Conservation (phyloP, 2,797 vertebrate species). For the Melanotaenia maccullochi region DNA sequence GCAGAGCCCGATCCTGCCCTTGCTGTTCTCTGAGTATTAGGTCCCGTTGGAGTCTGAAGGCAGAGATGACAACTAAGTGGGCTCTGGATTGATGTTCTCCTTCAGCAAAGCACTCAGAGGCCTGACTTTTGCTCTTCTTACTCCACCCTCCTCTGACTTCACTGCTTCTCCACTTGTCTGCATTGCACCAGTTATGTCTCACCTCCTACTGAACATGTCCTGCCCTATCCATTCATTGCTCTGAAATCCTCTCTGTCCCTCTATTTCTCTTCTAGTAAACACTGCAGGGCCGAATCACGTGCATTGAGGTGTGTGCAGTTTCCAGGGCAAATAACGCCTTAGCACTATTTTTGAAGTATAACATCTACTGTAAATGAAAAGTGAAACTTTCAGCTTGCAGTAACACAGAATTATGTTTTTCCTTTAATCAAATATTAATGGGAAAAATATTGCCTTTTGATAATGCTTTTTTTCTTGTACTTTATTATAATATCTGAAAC, state of each 20-base stretch:
- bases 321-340: constrained; percentile 40
- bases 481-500: too few species aligned
- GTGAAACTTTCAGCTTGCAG: not conserved
- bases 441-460: too few species aligned
- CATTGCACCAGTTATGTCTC: constrained; percentile 83
- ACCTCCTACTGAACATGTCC: constrained; percentile 73
- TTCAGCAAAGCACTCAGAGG: constrained; percentile 76
- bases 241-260: constrained; percentile 35
- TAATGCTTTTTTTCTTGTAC: too few species aligned
- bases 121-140: constrained; percentile 41
- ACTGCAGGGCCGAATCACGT: constrained; percentile 51
- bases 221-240: constrained; percentile 66
- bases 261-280: constrained; percentile 41
- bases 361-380: not conserved
- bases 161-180: constrained; percentile 73
- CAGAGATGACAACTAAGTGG: constrained; percentile 70
- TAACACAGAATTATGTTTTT: not conserved
- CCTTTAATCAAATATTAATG: too few species aligned
- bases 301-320: constrained; percentile 40
- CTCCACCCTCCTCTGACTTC: constrained; percentile 11
- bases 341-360: constrained; percentile 11
- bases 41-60: constrained; percentile 57
- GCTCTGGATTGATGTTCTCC: constrained; percentile 74
- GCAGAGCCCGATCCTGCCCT: constrained; percentile 46
- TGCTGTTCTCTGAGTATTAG: constrained; percentile 31